Evolutionary conservation across 2,888 invertebrate genomes (phyloP).

Genomic region (Dione juno): DNA sequence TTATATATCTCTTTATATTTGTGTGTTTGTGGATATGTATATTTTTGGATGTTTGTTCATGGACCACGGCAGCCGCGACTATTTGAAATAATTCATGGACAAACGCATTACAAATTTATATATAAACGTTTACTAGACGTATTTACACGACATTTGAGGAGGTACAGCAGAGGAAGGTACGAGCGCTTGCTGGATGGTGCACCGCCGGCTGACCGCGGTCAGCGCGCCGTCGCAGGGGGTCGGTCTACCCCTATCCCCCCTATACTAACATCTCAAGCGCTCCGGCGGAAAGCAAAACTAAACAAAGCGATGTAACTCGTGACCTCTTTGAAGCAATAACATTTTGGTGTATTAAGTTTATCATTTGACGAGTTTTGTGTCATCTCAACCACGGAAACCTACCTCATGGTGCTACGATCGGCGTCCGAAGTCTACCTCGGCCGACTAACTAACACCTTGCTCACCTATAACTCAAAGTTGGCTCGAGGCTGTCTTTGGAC

Average conservation of each 20-base stretch:
- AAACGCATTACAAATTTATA: constrained; percentile 17
- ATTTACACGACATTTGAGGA: constrained; percentile 20
- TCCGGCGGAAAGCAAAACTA: neutral
- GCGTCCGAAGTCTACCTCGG: constrained; percentile 23
- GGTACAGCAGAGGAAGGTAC: neutral
- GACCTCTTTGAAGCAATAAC: constrained; percentile 42
- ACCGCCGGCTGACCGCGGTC: neutral
- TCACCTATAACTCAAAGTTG: neutral
- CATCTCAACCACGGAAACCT: constrained; percentile 43
- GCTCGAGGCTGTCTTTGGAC: constrained; percentile 20
- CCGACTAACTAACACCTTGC: neutral
- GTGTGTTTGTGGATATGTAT: constrained; percentile 31
- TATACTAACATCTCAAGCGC: neutral
- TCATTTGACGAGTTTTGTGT: constrained; percentile 33
- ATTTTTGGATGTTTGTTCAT: constrained; percentile 41
- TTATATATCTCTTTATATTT: constrained; percentile 32
- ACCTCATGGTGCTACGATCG: constrained; percentile 41
- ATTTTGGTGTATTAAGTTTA: constrained; percentile 39
- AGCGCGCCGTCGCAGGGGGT: neutral
- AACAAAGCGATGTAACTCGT: constrained; percentile 30
- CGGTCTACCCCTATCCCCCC: neutral
- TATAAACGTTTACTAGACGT: constrained; percentile 17
- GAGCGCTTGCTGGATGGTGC: neutral
- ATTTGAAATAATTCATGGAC: constrained; percentile 28
- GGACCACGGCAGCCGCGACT: constrained; percentile 32